Evolutionary conservation across 1,140 invertebrate species (phyloP), one percentile per base, ranked within the genome.

Genomic region (Drosophila pruinosa): DNA sequence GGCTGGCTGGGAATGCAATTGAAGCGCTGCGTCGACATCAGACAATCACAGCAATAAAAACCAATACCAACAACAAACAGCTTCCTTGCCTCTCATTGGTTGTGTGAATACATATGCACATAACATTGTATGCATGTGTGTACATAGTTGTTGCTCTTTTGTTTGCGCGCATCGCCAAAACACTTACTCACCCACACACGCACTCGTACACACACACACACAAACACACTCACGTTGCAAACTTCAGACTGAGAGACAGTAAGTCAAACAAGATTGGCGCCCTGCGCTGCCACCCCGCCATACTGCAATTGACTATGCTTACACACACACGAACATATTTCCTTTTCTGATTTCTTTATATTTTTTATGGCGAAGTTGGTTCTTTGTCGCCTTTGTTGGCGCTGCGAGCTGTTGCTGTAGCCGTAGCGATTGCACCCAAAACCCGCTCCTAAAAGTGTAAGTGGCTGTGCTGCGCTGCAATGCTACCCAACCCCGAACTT

Each of bases 311-410:
- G 52, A 43, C 39, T 65, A 19, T 38, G 39, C 43, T 26, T 26
- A n/a, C 53, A 48, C 43, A 54, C 43, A 28, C 14, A 47, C 31
- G 36, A 31, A n/a, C 28, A 38, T 10, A 14, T 71, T 71, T 64
- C 61, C 61, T 52, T 65, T 71, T 57, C 24, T 54, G 67, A 70
- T 67, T 72, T 82, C 47, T 72, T 69, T 38, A 56, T 64, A 34
- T 22, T 63, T 56, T 71, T 58, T 65, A 58, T 72, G 63, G 68
- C 62, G 15, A 69, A 72, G 64, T 75, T 67, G 62, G 73, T 77
- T 86, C 80, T 85, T 85, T 85, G 80, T 83, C 54, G 76, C 47
- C 76, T 83, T 80, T 77, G 78, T 82, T 73, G 74, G 39, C 34
- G 54, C 50, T 62, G 22, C 39, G 21, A 52, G 38, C 65, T 67